Conservation (phyloP, 2,797 vertebrate genomes). For the Kryptolebias ocellatus region DNA sequence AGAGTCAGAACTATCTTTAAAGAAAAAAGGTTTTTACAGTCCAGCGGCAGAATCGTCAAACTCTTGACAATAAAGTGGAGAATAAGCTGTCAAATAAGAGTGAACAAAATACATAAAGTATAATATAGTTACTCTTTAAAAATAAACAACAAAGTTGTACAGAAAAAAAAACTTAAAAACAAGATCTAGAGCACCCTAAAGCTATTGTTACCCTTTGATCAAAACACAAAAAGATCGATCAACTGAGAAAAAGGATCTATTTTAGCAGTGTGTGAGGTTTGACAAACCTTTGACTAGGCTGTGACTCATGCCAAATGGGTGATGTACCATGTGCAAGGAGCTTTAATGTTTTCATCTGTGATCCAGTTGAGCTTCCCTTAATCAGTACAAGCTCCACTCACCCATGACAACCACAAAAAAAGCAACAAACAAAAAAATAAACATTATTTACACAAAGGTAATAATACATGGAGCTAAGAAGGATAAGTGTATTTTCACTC, state of each 20-base stretch:
- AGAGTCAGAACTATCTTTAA: slow-evolving; percentile 12
- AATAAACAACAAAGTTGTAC: slow-evolving; percentile 15
- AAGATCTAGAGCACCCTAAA: slow-evolving; percentile 3
- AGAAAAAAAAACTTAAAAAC: slow-evolving; percentile 12
- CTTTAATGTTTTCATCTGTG: slow-evolving; percentile 58
- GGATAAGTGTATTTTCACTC: neutral
- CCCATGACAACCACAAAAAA: slow-evolving; percentile 13
- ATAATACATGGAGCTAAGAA: slow-evolving; percentile 16
- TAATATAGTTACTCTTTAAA: slow-evolving; percentile 4
- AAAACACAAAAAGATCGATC: slow-evolving; percentile 32
- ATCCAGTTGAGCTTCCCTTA: slow-evolving; percentile 45
- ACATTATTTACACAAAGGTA: neutral
- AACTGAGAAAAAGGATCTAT: slow-evolving; percentile 42
- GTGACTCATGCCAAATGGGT: slow-evolving; percentile 44
- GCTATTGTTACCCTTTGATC: slow-evolving; percentile 42
- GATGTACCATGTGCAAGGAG: slow-evolving; percentile 49
- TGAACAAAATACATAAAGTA: slow-evolving; percentile 8
- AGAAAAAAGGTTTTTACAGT: slow-evolving; percentile 16
- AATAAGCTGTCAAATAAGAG: slow-evolving; percentile 21
- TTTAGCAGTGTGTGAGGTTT: slow-evolving; percentile 42
- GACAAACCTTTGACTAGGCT: slow-evolving; percentile 44
- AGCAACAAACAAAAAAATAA: neutral
- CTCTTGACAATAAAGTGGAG: slow-evolving; percentile 32
- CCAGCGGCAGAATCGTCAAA: slow-evolving; percentile 22
- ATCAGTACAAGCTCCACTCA: slow-evolving; percentile 38